Evolutionary conservation across 2,797 vertebrate species (phyloP).

Genomic region (Malurus splendens): DNA sequence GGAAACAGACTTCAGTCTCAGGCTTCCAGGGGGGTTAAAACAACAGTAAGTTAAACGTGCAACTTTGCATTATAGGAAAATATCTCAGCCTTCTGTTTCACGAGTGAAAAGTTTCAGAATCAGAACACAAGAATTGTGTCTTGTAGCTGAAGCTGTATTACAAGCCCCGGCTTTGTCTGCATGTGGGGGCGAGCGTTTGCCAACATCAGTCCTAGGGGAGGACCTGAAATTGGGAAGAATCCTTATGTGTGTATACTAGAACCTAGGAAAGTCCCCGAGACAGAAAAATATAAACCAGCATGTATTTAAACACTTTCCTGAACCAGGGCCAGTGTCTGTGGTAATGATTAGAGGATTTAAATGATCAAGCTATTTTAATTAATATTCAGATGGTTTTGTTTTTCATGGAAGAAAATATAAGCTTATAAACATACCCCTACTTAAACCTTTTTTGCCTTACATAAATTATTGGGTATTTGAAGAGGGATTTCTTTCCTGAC

Average conservation of each 20-base stretch:
- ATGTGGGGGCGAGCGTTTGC: not conserved
- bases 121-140: rapidly evolving
- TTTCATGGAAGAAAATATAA: not conserved
- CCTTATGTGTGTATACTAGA: not conserved
- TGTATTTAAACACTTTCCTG: not conserved
- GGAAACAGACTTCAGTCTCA: conserved; percentile 49
- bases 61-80: conserved; percentile 1
- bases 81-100: not conserved
- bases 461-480: not conserved
- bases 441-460: not conserved
- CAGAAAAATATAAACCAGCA: not conserved
- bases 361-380: not conserved
- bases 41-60: conserved; percentile 39
- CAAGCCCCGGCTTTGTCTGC: not conserved
- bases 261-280: not conserved
- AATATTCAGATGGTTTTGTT: not conserved
- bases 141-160: rapidly evolving
- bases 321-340: not conserved
- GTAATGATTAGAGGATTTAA: not conserved
- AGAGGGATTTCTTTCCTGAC: not conserved
- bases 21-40: conserved; percentile 61
- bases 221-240: not conserved
- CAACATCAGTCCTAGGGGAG: not conserved
- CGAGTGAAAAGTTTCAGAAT: not conserved
- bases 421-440: not conserved